Evolutionary conservation across 2,888 invertebrate genomes (phyloP), one percentile per base, ranked within the genome.

Genomic region (Drosophila meridiana): DNA sequence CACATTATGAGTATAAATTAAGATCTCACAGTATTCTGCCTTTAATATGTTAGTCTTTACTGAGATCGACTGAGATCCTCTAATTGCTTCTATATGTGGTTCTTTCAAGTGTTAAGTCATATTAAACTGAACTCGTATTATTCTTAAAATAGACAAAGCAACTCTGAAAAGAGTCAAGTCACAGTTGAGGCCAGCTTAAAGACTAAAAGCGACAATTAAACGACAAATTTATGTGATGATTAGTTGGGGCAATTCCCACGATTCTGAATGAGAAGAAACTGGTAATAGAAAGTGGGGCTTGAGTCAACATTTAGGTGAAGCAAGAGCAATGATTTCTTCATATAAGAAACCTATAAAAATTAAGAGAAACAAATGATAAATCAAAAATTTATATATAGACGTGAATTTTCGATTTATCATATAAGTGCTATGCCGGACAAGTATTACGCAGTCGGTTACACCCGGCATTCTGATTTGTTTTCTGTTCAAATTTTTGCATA

Each of bases 161-260:
- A 28, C 55, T 40, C 32, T 5, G 7, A 43, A 57, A 34, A 30
- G 30, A 32, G 32, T 26, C 40, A 34, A 57, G 42, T 34, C 42
- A 57, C 28, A 40, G 36, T 26, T 53, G 14, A 28, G 20, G 30
- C 32, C 50, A 50, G 52, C 34, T 52, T 52, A 52, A 6, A 34
- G 11, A 11, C 52, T 11, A 3, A 9, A 30, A 20, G 40, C 30
- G n/a, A 32, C 20, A 42, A 43, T 42, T 20, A 57, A 57, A 57
- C 32, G 56, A 20, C 26, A 45, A 45, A 45, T 45, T 14, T 58
- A 26, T 45, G 36, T 34, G 45, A 45, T 32, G 45, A 6, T 58
- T 34, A 28, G 26, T 26, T 34, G 45, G 14, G 14, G 34, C 26
- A 26, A 26, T 58, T 58, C 58, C 58, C 58, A 58, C 58, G 45